These are phyloP conservation scores for Ganaspis brasiliensis DNA, from an alignment of 2,888 invertebrate species.

Conservation along the genomic window DNA sequence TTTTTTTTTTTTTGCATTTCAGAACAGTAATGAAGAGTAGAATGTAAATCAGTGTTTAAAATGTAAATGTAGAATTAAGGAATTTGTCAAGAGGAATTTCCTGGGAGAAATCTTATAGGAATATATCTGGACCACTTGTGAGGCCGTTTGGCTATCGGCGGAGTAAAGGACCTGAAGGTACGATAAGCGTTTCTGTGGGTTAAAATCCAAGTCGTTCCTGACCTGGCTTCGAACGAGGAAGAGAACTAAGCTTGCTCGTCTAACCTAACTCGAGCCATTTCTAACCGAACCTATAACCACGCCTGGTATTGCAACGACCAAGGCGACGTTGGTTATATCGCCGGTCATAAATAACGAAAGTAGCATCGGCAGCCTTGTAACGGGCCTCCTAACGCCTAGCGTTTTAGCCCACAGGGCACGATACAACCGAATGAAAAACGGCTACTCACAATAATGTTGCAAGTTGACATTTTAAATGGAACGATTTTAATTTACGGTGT, in stretches of 20 bases:
- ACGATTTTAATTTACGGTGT: not conserved
- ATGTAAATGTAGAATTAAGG: not conserved
- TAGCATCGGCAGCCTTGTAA: slow-evolving; percentile 68
- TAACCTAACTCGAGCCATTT: not conserved
- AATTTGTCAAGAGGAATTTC: slow-evolving; percentile 12
- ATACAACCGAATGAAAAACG: slow-evolving; percentile 68
- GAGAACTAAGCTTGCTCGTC: slow-evolving; percentile 1
- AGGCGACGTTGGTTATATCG: slow-evolving; percentile 68
- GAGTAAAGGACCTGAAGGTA: not conserved
- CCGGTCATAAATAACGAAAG: slow-evolving; percentile 73
- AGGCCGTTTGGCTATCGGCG: not conserved
- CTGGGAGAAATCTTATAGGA: not conserved
- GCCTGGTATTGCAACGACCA: slow-evolving; percentile 56
- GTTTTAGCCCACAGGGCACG: slow-evolving; percentile 52
- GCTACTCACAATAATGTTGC: slow-evolving; percentile 53
- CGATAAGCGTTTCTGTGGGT: slow-evolving; percentile 36
- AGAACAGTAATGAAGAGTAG: not conserved
- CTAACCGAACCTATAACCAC: slow-evolving; percentile 10
- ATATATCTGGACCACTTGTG: slow-evolving; percentile 7
- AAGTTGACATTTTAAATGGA: slow-evolving; percentile 32
- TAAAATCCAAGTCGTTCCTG: slow-evolving; percentile 26
- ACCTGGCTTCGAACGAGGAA: slow-evolving; percentile 27
- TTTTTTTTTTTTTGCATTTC: too few relatives aligned
- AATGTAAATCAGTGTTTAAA: not conserved
- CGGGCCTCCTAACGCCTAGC: slow-evolving; percentile 32